Percentiles rank a stretch among this genome's conserved stretches.
Evolutionary conservation across 1,140 invertebrate genomes (phyloP).

Genomic region (Bombus breviceps): DNA sequence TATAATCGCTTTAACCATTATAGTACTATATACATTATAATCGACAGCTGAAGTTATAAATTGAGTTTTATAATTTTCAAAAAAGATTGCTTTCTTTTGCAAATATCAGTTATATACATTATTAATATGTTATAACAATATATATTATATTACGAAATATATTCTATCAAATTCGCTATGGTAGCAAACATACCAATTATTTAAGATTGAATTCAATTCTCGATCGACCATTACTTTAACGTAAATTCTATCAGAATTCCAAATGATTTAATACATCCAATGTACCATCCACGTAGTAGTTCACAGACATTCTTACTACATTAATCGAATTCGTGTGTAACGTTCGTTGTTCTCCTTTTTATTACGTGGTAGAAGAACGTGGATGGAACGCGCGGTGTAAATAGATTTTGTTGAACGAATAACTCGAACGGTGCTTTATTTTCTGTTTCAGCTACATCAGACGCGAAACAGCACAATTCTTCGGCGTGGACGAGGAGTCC

Average conservation of each 20-base stretch:
- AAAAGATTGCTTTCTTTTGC: too few species aligned
- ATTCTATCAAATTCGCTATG: too few species aligned
- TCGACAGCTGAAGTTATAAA: too few species aligned
- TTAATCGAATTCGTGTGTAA: background rate
- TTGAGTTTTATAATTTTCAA: too few species aligned
- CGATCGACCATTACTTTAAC: background rate
- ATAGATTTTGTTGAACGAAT: background rate
- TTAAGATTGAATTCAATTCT: background rate
- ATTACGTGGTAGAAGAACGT: background rate
- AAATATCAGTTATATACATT: too few species aligned
- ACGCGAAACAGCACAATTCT: constrained; percentile 90
- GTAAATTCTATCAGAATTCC: background rate
- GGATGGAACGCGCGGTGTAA: background rate
- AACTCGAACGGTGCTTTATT: constrained; percentile 10
- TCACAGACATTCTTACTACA: background rate
- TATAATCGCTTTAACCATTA: too few species aligned
- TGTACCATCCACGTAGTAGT: too few species aligned
- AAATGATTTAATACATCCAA: background rate
- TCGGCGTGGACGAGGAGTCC: constrained; percentile 89
- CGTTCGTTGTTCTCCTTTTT: background rate
- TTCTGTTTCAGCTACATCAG: constrained; percentile 85
- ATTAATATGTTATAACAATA: too few species aligned
- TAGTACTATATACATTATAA: too few species aligned
- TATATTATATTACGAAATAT: too few species aligned
- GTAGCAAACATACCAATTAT: background rate